Evolutionary conservation across 2,888 invertebrate species (phyloP), one percentile per base, ranked within the genome.

Genomic region (Hyposoter dolosus): DNA sequence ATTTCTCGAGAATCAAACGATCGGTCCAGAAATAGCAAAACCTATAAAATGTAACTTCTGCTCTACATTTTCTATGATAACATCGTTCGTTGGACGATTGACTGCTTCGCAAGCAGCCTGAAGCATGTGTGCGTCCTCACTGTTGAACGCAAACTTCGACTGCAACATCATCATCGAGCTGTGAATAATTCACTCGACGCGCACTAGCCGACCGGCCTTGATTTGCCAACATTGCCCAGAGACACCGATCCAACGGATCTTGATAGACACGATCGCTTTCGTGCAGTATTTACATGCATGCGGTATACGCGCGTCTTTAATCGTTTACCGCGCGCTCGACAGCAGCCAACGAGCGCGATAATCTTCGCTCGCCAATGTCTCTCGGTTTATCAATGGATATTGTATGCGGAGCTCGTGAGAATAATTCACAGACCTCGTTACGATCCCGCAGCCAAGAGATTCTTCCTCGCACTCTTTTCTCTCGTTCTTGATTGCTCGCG

Each of bases 191-290:
- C 80, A 76, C 83, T 75, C 85, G 78, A 79, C 78, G 78, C 85
- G 85, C 85, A 85, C 74, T 85, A 85, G 53, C 82, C 85, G 85
- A 85, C 63, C 82, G 85, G 85, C 85, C 85, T 83, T 86, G 85
- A 86, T 86, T 83, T 45, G 72, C 63, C n/a, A 74, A 72, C 40
- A 65, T 78, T 63, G 68, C 71, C 63, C 60, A 66, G 66, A 69
- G 77, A 60, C 60, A 56, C 56, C 72, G 84, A 82, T 82, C 78
- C 82, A 68, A 85, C 69, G 66, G 84, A 84, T 84, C 84, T 84
- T 72, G 78, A 85, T 82, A 78, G 82, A 85, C 82, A 63, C 75
- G 85, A 72, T 68, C 78, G 56, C 40, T 77, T 81, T 53, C 77
- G 66, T 77, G 28, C 66, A 19, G 68, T 40, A 32, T 66, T 35